Conservation (phyloP, 2,888 invertebrate species). For the Periphyllus acericola region DNA sequence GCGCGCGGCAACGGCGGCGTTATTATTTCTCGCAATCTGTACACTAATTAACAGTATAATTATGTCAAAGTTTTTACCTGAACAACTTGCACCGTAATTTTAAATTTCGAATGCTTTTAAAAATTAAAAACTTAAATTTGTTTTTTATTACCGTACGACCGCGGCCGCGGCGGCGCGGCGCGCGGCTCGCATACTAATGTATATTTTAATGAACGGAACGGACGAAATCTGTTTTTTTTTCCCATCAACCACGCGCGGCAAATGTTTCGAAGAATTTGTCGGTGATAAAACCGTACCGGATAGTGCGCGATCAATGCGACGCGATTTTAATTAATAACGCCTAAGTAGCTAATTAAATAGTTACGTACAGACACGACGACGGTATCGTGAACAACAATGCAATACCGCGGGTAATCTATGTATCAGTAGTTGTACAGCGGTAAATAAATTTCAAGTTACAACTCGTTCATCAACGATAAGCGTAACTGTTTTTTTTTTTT, state of each 20-base stretch:
- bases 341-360: no score
- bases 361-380: no score
- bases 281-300: neutral
- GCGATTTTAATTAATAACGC: no score
- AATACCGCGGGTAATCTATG: no score
- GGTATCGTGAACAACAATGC: no score
- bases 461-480: no score
- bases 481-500: no score
- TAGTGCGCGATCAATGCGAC: no score
- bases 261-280: neutral
- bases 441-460: no score
- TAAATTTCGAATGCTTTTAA: slow-evolving; percentile 9
- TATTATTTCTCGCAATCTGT: neutral
- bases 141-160: neutral
- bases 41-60: slow-evolving; percentile 4
- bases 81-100: neutral
- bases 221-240: neutral
- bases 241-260: neutral
- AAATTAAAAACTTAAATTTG: slow-evolving; percentile 26
- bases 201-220: slow-evolving; percentile 7
- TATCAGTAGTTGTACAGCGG: no score
- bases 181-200: slow-evolving; percentile 10
- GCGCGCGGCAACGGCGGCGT: neutral
- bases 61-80: neutral
- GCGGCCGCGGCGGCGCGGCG: neutral